Evolutionary conservation across 1,140 invertebrate genomes (phyloP), one percentile per base, ranked within the genome.

Genomic region (Lordiphosa mommai): DNA sequence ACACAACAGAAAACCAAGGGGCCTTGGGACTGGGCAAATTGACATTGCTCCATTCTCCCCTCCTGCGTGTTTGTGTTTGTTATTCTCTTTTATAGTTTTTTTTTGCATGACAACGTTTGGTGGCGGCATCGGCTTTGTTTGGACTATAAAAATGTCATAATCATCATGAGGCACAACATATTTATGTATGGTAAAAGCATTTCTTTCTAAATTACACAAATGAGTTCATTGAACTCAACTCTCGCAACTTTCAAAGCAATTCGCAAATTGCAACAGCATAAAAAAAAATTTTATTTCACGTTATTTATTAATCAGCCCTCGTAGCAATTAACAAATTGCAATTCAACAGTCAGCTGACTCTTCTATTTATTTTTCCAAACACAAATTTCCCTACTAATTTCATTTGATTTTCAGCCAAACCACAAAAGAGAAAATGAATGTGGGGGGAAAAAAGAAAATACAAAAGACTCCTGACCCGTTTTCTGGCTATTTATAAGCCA

Each of bases 81-180:
- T 56, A 13, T 43, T 17, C 3, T 8, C 10, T 17, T 10, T 16
- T 20, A 50, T 32, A 37, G 34, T 34, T 50, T 57, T 64, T 57
- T 64, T 68, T 74, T 34, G 66, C 63, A 66, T 67, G 64, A 67
- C 44, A 66, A 65, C 68, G 55, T 48, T 76, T 69, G 36, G 41
- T n/a, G 14, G 57, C 50, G 55, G 53, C 74, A 76, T 76, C 70
- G 66, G 70, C 76, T 80, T 80, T 80, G 76, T 80, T 80, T 74
- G 58, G 59, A 65, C 55, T 50, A 61, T 61, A 57, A 61, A 33
- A 63, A 52, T 71, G 63, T 71, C 64, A 71, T 61, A 67, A 44
- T 71, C 72, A 67, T 64, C 61, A 70, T 65, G 60, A 61, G 50
- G 55, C 51, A 51, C 49, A 77, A 53, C 55, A 44, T 17, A 61